Conservation (phyloP, 1,140 invertebrate species). For the Drosophila kepulauana region DNA sequence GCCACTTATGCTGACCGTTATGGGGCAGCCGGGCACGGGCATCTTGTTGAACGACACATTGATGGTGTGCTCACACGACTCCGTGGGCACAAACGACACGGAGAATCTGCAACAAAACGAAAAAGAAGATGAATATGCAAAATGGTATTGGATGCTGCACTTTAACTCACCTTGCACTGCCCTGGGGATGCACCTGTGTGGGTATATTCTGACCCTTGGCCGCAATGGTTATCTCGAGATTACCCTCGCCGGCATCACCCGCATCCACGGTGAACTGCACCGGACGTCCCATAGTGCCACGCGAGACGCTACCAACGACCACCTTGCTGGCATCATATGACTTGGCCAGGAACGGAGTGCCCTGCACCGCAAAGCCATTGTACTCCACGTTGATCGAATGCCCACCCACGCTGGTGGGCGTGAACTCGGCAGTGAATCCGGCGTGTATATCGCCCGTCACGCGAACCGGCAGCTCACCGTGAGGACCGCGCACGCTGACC, state of each 20-base stretch:
- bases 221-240: constrained; percentile 98
- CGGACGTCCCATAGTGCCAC: constrained; percentile 93
- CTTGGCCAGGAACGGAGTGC: constrained; percentile 96
- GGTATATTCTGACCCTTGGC: constrained; percentile 97
- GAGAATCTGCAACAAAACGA: constrained; percentile 89
- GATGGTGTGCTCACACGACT: constrained; percentile 96
- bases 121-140: not conserved
- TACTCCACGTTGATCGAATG: constrained; percentile 96
- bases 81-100: constrained; percentile 97
- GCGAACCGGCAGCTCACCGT: constrained; percentile 93
- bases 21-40: constrained; percentile 92
- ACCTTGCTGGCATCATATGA: constrained; percentile 96
- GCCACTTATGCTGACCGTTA: constrained; percentile 90
- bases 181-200: constrained; percentile 98
- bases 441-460: constrained; percentile 94
- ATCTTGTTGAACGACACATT: constrained; percentile 98
- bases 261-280: constrained; percentile 98
- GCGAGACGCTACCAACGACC: constrained; percentile 91
- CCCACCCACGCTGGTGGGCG: constrained; percentile 94
- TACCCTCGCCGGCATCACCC: constrained; percentile 98
- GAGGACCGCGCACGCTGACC: constrained; percentile 93
- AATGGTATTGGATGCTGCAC: not conserved
- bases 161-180: constrained; percentile 86
- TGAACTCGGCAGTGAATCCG: constrained; percentile 96
- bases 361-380: constrained; percentile 94